These are phyloP conservation scores for Cheirogaleus major DNA, from an alignment of 2,797 vertebrate genomes.

Conservation along the genomic window DNA sequence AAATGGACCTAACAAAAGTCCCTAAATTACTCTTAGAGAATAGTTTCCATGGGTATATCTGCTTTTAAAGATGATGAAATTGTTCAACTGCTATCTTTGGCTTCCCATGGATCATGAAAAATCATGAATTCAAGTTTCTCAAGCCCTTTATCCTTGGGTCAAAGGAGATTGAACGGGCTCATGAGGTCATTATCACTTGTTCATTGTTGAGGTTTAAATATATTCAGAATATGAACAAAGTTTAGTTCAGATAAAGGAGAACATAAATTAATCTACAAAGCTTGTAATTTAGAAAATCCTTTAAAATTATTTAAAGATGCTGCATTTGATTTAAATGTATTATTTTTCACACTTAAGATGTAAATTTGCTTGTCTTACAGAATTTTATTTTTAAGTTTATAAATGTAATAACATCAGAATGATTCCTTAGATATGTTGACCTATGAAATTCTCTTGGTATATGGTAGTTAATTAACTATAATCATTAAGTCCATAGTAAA, in stretches of 20 bases:
- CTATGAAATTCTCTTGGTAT: slow-evolving; percentile 50
- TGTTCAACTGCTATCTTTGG: slow-evolving; percentile 9
- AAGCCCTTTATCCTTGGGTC: slow-evolving; percentile 44
- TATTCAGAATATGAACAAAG: not conserved
- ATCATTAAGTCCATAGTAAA: slow-evolving; percentile 58
- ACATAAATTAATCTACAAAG: not conserved
- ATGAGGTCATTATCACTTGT: not conserved
- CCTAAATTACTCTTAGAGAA: slow-evolving; percentile 64
- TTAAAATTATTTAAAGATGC: slow-evolving; percentile 12
- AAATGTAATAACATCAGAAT: slow-evolving; percentile 52
- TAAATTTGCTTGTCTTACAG: not conserved
- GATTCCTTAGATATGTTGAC: slow-evolving; percentile 35
- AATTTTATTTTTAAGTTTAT: slow-evolving; percentile 55
- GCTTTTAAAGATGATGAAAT: slow-evolving; percentile 66
- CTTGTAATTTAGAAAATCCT: slow-evolving; percentile 17
- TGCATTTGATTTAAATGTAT: not conserved
- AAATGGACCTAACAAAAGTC: slow-evolving; percentile 73
- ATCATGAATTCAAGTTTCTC: slow-evolving; percentile 47
- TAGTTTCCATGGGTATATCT: slow-evolving; percentile 25
- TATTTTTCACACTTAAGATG: slow-evolving; percentile 17
- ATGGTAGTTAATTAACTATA: slow-evolving; percentile 49
- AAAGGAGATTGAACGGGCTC: slow-evolving; percentile 11
- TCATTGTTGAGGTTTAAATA: slow-evolving; percentile 44
- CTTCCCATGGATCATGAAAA: slow-evolving; percentile 52
- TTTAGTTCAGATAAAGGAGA: slow-evolving; percentile 29